Conservation (phyloP, 2,888 invertebrate genomes). For the Hecatera dysodea region DNA sequence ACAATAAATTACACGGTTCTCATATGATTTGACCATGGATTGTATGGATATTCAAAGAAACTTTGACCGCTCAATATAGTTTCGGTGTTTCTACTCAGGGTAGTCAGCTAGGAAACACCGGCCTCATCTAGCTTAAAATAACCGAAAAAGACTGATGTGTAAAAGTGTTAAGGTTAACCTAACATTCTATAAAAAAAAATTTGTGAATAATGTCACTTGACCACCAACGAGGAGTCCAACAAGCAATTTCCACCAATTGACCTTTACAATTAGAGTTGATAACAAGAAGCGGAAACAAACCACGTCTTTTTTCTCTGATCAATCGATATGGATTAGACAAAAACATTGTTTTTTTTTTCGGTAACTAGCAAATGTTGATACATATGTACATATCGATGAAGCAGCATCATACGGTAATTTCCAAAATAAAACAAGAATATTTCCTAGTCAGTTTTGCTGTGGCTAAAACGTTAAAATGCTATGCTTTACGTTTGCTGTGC, state of each 20-base stretch:
- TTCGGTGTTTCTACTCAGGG: no score
- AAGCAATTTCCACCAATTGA: constrained; percentile 55
- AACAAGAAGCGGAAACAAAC: constrained; percentile 48
- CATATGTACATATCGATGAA: background rate
- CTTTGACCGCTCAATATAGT: no score
- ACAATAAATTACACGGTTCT: no score
- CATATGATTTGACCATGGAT: no score
- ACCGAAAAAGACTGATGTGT: no score
- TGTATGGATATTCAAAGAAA: no score
- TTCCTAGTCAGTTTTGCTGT: constrained; percentile 36
- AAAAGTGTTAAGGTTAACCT: no score
- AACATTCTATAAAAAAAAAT: no score
- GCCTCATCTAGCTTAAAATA: no score
- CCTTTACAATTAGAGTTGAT: constrained; percentile 51
- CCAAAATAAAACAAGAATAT: constrained; percentile 16
- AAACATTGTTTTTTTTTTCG: background rate
- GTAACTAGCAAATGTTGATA: background rate
- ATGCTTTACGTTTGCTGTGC: constrained; percentile 17
- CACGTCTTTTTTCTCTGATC: constrained; percentile 25
- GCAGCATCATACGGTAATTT: constrained; percentile 1
- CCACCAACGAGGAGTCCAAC: constrained; percentile 21
- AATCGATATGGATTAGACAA: background rate
- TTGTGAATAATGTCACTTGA: constrained; percentile 42
- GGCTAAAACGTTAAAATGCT: constrained; percentile 10
- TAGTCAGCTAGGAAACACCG: no score